A percentile compares a stretch with the other conserved stretches of the same genome.
These are phyloP conservation scores for Arrhamphus sclerolepis DNA, from an alignment of 2,797 vertebrate genomes.

Conservation along the genomic window DNA sequence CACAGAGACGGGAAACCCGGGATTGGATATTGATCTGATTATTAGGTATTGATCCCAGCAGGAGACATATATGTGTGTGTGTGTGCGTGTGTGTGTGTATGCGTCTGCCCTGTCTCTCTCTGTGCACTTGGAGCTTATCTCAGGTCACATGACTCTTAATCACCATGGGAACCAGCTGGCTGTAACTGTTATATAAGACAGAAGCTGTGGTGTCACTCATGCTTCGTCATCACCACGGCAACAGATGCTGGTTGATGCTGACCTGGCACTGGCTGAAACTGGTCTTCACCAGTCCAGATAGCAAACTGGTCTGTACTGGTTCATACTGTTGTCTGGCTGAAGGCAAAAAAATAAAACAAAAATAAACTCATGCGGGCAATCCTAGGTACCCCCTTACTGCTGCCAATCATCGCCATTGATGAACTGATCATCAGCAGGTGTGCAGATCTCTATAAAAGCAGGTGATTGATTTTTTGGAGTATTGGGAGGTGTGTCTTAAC, in stretches of 20 bases:
- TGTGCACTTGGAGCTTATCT: constrained; percentile 28
- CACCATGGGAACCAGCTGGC: constrained; percentile 33
- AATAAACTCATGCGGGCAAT: too few relatives aligned
- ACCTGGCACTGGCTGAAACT: background rate
- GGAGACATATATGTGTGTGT: background rate
- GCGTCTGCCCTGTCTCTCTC: background rate
- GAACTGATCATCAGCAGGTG: too few relatives aligned
- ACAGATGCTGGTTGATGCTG: background rate
- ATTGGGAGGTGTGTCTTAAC: too few relatives aligned
- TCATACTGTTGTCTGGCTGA: too few relatives aligned
- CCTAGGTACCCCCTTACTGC: too few relatives aligned
- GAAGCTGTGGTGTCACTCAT: background rate
- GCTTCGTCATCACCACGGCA: background rate
- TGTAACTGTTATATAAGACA: constrained; percentile 29
- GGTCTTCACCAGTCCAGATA: too few relatives aligned
- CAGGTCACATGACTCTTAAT: constrained; percentile 49
- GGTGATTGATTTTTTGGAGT: too few relatives aligned
- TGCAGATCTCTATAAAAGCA: too few relatives aligned
- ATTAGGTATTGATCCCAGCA: background rate
- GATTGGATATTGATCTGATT: background rate
- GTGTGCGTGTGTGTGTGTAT: constrained; percentile 3
- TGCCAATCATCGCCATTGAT: too few relatives aligned
- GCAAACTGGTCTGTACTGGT: too few relatives aligned
- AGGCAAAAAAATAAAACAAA: too few relatives aligned
- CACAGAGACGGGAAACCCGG: background rate